Evolutionary conservation across 2,888 invertebrate genomes (phyloP).

Genomic region (Orchestes rusci): DNA sequence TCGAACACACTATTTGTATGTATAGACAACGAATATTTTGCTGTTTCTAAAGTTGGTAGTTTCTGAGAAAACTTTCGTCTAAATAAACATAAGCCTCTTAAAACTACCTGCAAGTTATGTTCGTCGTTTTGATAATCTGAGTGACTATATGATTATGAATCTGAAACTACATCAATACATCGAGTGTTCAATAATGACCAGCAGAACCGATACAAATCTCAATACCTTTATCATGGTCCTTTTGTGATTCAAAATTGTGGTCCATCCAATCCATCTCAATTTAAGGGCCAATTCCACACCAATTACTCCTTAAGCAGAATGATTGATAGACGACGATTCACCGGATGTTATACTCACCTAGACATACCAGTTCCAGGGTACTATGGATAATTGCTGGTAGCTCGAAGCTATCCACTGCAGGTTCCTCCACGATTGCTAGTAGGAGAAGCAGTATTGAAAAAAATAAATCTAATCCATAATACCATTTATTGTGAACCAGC

Average conservation of each 20-base stretch:
- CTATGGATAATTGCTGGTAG: constrained; percentile 76
- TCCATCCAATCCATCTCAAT: constrained; percentile 79
- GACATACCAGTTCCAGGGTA: constrained; percentile 69
- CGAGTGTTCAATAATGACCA: too few species aligned
- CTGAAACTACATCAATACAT: too few species aligned
- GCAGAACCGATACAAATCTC: too few species aligned
- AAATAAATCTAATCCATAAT: constrained; percentile 71
- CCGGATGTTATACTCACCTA: constrained; percentile 37
- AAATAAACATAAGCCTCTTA: too few species aligned
- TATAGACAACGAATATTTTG: too few species aligned
- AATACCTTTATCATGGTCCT: constrained; percentile 79
- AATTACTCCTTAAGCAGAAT: constrained; percentile 49
- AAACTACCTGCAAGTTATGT: too few species aligned
- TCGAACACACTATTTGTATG: too few species aligned
- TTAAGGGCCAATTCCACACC: constrained; percentile 72
- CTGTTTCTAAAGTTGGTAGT: too few species aligned
- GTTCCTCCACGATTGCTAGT: constrained; percentile 74
- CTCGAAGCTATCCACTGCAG: constrained; percentile 66
- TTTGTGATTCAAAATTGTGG: constrained; percentile 74
- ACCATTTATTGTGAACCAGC: constrained; percentile 81
- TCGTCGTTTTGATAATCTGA: too few species aligned
- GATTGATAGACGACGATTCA: not conserved
- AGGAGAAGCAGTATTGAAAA: constrained; percentile 68
- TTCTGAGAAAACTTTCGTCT: too few species aligned
- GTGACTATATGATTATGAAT: too few species aligned